Base-by-base conservation (phyloP, 2,888 invertebrate genomes). In the Cantharis lateralis region DNA sequence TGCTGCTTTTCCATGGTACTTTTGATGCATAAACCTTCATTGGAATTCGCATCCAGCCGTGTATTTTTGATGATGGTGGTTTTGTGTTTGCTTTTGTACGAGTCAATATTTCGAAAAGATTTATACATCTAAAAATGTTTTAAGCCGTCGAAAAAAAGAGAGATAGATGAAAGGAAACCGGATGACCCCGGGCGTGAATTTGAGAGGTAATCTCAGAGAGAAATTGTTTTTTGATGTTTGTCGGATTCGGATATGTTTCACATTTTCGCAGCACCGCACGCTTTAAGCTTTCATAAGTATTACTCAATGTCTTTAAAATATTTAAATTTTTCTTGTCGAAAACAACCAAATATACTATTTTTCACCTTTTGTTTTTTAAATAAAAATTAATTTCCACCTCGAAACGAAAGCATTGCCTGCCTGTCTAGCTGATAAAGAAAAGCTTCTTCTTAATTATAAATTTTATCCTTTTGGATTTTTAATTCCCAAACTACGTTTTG, bases 131-230 rank as follows among this genome's bases (percentile, higher is more conserved):
- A 80, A 82, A 81, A 82, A 81, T 79, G 80, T 82, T 82, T 81
- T 80, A 79, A 81, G 80, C 73, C 78, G 75, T 79, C 79, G 80
- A 73, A 78, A 80, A 80, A 79, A 80, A 81, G 72, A 78, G 76
- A 73, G 76, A 76, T 80, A 78, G 77, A 76, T 62, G 70, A 24
- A 80, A 79, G 81, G 78, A 80, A 80, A 80, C 76, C 79, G 79
- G 80, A 82, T 82, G 82, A 82, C 82, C 82, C 78, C 77, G 79
- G 81, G 82, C 83, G 82, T 83, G 82, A 82, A 82, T 82, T 82
- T 82, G 83, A 82, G 80, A 82, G 82, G 83, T 82, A 83, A 82
- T 83, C 83, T 82, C 78, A 79, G 79, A 75, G 80, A 79, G 80
- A 82, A 83, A 83, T 83, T 82, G 82, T 82, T 82, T 83, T 82